Base-by-base conservation (phyloP, 2,113 vertebrate species). In the Perca fluviatilis region DNA sequence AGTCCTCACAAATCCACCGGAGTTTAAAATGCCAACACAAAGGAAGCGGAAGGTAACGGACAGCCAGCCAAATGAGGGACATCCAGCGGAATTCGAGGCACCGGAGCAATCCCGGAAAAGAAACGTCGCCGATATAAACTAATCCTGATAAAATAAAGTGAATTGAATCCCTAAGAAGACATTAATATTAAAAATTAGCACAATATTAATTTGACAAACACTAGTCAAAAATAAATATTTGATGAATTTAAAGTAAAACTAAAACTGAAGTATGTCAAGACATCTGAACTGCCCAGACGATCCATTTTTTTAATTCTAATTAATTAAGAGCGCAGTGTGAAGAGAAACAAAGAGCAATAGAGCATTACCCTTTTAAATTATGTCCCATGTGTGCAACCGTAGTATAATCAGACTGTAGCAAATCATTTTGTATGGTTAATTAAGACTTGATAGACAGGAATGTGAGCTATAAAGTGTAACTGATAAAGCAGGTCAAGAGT, bases 381-480 rank as follows among this genome's bases (percentile, higher is more conserved):
- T 56, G 18, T 33, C 51, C 10, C 23, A 79, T 61, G 53, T 68
- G 58, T 65, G 40, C 13, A 46, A 33, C 51, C 51, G n/a, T 11
- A 43, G 47, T 63, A 19, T 60, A 50, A 81, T 70, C 51, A 65
- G n/a, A 69, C 27, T 25, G 53, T 46, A 50, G 72, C 46, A 0
- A 40, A 49, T 58, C 21, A 53, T 69, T 63, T 51, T 65, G 60
- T 46, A 77, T 62, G 62, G 36, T 62, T 69, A 36, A 78, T 83
- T 77, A 82, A 61, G n/a, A 64, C 27, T 8, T 72, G 40, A 56
- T 46, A 10, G 57, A 83, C 6, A 60, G 33, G 56, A 78, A 53
- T 49, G 43, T 16, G 15, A 40, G 14, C 21, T 21, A 43, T 43
- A 16, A 50, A 49, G 60, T 50, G 54, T 30, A 25, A 60, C 27